Base-by-base conservation (phyloP, 2,888 invertebrate genomes). In the Myopa tessellatipennis region DNA sequence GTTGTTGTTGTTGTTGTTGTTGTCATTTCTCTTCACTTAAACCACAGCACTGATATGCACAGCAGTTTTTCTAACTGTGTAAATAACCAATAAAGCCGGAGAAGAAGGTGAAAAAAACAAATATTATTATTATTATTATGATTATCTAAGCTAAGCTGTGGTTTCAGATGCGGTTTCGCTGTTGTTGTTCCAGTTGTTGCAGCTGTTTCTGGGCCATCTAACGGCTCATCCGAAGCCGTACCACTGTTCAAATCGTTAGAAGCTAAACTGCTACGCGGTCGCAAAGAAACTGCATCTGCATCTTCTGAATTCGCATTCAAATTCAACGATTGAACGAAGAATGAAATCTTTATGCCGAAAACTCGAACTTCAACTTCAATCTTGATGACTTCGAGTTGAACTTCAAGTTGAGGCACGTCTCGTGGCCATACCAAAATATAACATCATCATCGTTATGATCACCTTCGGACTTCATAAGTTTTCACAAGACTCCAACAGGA, bases 161-260 rank as follows among this genome's bases (percentile, higher is more conserved):
- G 63, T 63, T 68, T n/a, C n/a, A 52, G 18, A 7, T 70, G 26
- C 6, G n/a, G 14, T 70, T 8, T 26, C n/a, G 55, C 5, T 70
- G 70, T 14, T 70, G 50, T 26, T 45, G 45, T 68, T 69, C 12
- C 40, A 16, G 52, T 55, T 55, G 36, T 36, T 70, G n/a, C 7
- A 36, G 52, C n/a, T 60, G 71, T 71, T 71, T 71, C 71, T 71
- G 58, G 71, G 71, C 60, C 71, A 71, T 55, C 40, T 71, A 71
- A 71, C 71, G 71, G 71, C 10, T 55, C 16, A n/a, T 1, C 34
- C 58, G 34, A 38, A 71, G 71, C 71, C 18, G 45, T 3, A 70
- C 55, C 55, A 34, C 26, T 52, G 55, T 34, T 40, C 14, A 6
- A 38, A 18, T 40, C 16, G 67, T 1, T 63, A 40, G 0, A 45